phyloP scores from a whole-genome alignment of 2,113 vertebrate species.

The Entelurus aequoreus region DNA sequence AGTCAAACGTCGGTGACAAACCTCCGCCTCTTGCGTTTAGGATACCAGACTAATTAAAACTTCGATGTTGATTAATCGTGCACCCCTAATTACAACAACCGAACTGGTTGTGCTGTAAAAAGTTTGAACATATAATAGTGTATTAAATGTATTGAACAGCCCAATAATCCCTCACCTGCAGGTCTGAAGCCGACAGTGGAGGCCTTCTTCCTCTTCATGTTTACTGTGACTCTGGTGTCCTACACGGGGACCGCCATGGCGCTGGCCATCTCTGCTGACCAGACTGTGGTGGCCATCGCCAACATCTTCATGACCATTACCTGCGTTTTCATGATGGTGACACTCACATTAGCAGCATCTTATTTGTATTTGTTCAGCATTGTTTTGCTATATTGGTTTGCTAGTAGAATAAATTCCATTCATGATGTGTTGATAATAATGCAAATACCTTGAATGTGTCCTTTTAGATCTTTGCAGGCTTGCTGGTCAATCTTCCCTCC shows the following conservation, averaged over 20 bases:
- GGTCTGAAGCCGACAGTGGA: conserved; percentile 74
- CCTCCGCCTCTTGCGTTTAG: no score
- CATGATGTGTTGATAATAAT: no score
- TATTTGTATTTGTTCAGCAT: background rate
- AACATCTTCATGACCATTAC: conserved; percentile 84
- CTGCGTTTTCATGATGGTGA: conserved; percentile 92
- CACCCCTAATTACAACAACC: no score
- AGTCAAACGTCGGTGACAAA: no score
- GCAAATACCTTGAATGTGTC: background rate
- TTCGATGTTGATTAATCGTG: no score
- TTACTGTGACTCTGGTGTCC: conserved; percentile 77
- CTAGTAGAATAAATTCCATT: no score
- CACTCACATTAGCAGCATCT: background rate
- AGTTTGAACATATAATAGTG: no score
- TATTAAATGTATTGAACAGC: no score
- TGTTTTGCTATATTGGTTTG: no score
- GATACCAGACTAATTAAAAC: no score
- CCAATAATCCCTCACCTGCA: conserved; percentile 35
- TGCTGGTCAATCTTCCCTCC: conserved; percentile 82
- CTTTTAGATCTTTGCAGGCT: conserved; percentile 82
- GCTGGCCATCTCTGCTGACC: conserved; percentile 83
- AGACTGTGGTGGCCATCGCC: conserved; percentile 80
- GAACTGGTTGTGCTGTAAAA: no score
- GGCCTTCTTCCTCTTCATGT: conserved; percentile 84
- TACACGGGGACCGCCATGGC: conserved; percentile 85